These are phyloP conservation scores for Pseudomyrmex gracilis DNA, from an alignment of 1,140 invertebrate species.

Conservation along the genomic window DNA sequence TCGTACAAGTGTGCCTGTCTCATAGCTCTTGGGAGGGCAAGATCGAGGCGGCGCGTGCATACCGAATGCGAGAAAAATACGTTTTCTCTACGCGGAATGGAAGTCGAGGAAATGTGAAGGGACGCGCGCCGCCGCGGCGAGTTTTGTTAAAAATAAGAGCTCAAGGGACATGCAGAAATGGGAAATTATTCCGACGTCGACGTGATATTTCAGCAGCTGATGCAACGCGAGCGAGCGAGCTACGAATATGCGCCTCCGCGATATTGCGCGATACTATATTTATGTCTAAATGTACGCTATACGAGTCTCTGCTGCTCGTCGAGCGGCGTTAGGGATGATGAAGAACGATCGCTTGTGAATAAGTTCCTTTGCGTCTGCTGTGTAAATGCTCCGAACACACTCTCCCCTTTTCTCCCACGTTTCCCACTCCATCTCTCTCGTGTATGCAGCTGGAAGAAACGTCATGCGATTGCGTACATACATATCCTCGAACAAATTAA, in stretches of 20 bases:
- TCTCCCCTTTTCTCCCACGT: no score
- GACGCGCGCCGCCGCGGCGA: constrained; percentile 36
- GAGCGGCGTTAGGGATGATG: background rate
- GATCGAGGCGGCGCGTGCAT: constrained; percentile 40
- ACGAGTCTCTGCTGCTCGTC: background rate
- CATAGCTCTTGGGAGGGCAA: constrained; percentile 45
- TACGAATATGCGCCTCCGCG: constrained; percentile 27
- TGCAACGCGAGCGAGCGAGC: background rate
- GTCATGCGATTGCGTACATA: no score
- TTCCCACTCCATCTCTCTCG: no score
- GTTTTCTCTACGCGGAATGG: constrained; percentile 39
- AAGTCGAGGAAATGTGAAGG: constrained; percentile 58
- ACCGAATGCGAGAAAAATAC: constrained; percentile 52
- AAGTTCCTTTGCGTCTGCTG: background rate
- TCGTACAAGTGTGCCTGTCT: constrained; percentile 39
- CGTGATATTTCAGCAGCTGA: constrained; percentile 53
- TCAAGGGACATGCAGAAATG: constrained; percentile 55
- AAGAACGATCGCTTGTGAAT: background rate
- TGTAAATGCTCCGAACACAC: background rate
- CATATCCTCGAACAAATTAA: no score
- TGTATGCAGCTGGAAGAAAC: no score
- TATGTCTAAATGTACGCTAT: constrained; percentile 39
- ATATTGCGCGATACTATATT: constrained; percentile 44
- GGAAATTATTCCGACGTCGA: constrained; percentile 59
- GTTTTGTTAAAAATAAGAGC: constrained; percentile 63